Conservation (phyloP, 2,888 invertebrate species). For the Morpho achilles region DNA sequence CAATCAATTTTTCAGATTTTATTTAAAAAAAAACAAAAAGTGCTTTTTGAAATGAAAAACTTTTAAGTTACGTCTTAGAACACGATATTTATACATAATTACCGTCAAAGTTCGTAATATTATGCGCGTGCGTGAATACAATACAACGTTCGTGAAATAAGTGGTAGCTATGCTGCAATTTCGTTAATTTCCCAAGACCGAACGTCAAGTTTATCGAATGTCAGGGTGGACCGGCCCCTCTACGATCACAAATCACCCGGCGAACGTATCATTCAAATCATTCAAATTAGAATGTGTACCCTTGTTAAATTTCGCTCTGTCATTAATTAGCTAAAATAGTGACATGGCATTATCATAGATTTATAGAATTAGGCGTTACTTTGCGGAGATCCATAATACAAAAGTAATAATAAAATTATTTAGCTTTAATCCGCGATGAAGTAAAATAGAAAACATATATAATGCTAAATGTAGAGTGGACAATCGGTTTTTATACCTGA, state of each 20-base stretch:
- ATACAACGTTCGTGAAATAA: constrained; percentile 20
- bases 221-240: constrained; percentile 53
- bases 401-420: too few relatives aligned
- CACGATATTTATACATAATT: constrained; percentile 3
- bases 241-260: constrained; percentile 24
- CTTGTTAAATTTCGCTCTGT: constrained; percentile 13
- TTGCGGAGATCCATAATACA: too few relatives aligned
- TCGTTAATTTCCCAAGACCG: constrained; percentile 35
- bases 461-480: too few relatives aligned
- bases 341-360: too few relatives aligned
- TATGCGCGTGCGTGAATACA: constrained; percentile 17
- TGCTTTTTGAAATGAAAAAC: neutral
- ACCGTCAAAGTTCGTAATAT: neutral
- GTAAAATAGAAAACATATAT: too few relatives aligned
- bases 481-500: too few relatives aligned
- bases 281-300: constrained; percentile 19
- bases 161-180: constrained; percentile 22
- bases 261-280: constrained; percentile 29
- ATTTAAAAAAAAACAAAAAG: too few relatives aligned
- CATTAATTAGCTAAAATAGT: constrained; percentile 5
- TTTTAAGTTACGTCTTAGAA: neutral
- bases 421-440: too few relatives aligned
- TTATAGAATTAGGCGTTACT: too few relatives aligned
- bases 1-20: too few relatives aligned
- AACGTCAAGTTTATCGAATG: constrained; percentile 51